These are phyloP conservation scores for Peromyscus nudipes DNA, from an alignment of 2,797 vertebrate genomes.

Conservation along the genomic window DNA sequence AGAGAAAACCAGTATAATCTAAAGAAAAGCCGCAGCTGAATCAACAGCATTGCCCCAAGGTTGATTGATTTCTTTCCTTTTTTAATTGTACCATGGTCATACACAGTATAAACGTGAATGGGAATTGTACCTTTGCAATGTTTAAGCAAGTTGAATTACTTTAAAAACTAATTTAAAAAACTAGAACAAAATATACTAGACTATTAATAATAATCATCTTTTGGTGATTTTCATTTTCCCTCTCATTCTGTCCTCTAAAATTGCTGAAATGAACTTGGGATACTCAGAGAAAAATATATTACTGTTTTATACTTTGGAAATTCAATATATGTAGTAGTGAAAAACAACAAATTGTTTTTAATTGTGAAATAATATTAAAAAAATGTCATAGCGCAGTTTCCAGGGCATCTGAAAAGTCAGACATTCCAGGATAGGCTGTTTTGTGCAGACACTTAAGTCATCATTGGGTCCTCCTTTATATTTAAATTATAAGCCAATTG, in stretches of 20 bases:
- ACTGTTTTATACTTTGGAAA: conserved; percentile 43
- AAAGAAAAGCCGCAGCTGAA: neutral
- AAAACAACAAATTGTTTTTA: neutral
- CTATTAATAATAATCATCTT: conserved; percentile 12
- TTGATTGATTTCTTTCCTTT: neutral
- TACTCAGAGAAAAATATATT: neutral
- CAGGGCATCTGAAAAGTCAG: neutral
- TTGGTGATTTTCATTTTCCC: neutral
- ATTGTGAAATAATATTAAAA: conserved; percentile 33
- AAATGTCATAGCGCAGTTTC: neutral
- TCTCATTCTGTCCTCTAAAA: neutral
- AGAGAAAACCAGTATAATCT: neutral
- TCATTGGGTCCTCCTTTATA: neutral
- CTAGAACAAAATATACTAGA: neutral
- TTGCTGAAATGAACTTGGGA: neutral
- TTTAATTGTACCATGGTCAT: neutral
- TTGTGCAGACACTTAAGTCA: neutral
- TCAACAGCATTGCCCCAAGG: neutral
- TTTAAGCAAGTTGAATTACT: conserved; percentile 37
- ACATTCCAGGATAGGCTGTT: neutral
- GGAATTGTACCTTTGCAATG: neutral
- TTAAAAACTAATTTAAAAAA: neutral
- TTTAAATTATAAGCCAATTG: conserved; percentile 34
- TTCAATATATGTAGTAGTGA: neutral
- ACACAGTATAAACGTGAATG: neutral